phyloP scores from a whole-genome alignment of 30 jellyfish, hydroid and myxozoan species.

The Hydractinia echinata region DNA sequence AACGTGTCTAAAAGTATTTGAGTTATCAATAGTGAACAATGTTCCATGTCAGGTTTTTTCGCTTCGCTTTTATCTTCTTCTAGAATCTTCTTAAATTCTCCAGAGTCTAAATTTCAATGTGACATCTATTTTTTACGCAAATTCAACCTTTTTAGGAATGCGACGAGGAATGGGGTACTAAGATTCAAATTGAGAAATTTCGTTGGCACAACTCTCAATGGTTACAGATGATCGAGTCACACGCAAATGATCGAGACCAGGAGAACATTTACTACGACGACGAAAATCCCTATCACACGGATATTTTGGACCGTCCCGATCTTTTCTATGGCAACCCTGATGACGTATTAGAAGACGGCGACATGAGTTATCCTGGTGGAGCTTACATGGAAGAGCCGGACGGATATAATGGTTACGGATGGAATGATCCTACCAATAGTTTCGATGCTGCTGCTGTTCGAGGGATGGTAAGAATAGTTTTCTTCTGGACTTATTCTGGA shows the following conservation, averaged over 20 bases:
- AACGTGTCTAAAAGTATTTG: no score
- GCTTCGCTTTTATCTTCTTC: no score
- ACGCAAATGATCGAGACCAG: constrained; percentile 53
- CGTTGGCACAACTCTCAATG: constrained; percentile 99
- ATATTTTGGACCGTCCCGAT: constrained; percentile 86
- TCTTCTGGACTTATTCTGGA: neutral
- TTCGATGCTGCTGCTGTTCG: constrained; percentile 11
- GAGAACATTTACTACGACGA: constrained; percentile 54
- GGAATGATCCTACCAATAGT: constrained; percentile 4
- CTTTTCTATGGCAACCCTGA: constrained; percentile 84
- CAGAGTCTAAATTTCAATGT: neutral
- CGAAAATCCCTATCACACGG: constrained; percentile 57
- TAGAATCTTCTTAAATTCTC: no score
- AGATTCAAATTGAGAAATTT: constrained; percentile 74
- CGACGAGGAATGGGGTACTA: constrained; percentile 92
- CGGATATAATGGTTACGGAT: constrained; percentile 17
- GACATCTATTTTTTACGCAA: neutral
- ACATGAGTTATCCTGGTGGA: constrained; percentile 32
- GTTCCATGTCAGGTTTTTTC: no score
- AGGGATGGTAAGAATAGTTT: constrained; percentile 14
- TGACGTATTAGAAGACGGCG: constrained; percentile 32
- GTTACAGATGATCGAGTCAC: constrained; percentile 92
- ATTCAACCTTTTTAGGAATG: constrained; percentile 67
- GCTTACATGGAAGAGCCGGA: constrained; percentile 63
- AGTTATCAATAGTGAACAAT: no score